Conservation (phyloP, 2,113 vertebrate species). For the Anser cygnoides region DNA sequence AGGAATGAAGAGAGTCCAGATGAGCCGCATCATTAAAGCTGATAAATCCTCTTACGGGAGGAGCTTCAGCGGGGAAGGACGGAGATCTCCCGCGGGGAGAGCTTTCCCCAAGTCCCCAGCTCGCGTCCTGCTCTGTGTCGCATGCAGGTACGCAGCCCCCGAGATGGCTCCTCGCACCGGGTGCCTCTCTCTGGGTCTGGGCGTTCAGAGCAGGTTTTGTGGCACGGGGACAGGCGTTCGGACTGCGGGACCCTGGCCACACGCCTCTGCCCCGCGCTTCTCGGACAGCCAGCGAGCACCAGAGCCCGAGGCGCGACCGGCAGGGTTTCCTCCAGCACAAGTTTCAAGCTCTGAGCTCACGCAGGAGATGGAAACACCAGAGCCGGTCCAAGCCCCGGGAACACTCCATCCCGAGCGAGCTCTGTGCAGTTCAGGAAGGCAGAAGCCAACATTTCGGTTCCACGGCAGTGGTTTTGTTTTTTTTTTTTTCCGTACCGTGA, state of each 20-base stretch:
- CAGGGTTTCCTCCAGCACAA: neutral
- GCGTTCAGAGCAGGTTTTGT: neutral
- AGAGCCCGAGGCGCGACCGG: neutral
- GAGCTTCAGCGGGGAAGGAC: neutral
- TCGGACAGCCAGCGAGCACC: neutral
- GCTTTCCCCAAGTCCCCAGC: slow-evolving; percentile 18
- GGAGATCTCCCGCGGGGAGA: neutral
- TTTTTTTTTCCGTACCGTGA: neutral
- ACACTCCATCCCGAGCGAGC: neutral
- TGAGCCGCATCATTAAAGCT: slow-evolving; percentile 4
- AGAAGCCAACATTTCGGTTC: neutral
- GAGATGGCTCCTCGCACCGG: neutral
- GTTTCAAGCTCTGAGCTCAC: neutral
- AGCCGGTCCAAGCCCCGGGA: neutral
- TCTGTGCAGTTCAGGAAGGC: neutral
- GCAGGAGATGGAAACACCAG: neutral
- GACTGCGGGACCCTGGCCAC: neutral
- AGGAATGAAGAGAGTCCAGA: slow-evolving; percentile 39
- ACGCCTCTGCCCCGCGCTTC: rapidly evolving
- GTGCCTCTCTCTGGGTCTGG: neutral
- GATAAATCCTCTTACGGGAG: slow-evolving; percentile 56
- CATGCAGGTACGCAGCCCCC: neutral
- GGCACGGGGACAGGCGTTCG: neutral
- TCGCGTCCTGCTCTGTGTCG: neutral
- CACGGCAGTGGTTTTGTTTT: neutral